phyloP scores from a whole-genome alignment of 2,113 vertebrate species.

The Nymphicus hollandicus region DNA sequence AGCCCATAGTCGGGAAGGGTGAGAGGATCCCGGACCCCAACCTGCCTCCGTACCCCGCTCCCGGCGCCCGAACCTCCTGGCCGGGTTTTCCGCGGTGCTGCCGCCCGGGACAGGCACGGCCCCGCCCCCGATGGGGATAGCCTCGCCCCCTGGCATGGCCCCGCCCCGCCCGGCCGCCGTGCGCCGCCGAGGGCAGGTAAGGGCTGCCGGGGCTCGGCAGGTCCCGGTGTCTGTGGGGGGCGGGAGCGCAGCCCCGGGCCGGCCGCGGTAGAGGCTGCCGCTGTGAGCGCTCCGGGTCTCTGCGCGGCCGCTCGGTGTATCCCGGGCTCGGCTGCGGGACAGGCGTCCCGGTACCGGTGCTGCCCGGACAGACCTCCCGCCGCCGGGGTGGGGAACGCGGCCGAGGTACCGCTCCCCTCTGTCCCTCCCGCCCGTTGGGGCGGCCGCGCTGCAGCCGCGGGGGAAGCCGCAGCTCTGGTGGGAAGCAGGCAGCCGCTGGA shows the following conservation, averaged over 20 bases:
- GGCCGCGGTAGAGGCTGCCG: no score
- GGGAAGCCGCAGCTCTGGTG: not conserved
- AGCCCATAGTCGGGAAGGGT: not conserved
- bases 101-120: not conserved
- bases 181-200: conserved; percentile 1
- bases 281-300: no score
- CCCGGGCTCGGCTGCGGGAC: no score
- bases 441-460: no score
- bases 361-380: no score
- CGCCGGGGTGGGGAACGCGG: not conserved
- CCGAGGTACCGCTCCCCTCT: not conserved
- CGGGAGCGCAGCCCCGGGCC: not conserved
- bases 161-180: not conserved
- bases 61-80: fast-evolving
- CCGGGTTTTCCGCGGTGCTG: not conserved
- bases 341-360: not conserved
- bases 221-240: no score
- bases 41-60: not conserved
- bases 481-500: not conserved
- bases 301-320: not conserved
- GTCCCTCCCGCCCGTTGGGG: no score
- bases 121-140: not conserved
- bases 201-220: not conserved
- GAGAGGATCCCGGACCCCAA: fast-evolving
- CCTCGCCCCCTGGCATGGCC: not conserved